Conservation (phyloP, 2,888 invertebrate genomes). For the Mesorhabditis belari region DNA sequence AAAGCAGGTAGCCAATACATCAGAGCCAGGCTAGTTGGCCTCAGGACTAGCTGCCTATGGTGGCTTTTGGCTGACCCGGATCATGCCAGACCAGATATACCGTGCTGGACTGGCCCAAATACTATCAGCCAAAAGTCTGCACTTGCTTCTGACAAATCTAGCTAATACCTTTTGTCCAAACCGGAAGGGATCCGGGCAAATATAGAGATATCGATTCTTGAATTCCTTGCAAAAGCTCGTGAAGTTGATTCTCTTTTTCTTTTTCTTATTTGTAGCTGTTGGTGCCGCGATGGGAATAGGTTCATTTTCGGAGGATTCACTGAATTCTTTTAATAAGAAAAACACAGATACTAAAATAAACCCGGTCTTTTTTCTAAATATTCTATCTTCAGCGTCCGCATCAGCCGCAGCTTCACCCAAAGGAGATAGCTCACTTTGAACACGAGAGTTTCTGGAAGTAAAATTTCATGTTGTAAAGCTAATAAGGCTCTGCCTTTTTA, state of each 20-base stretch:
- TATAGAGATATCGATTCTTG: conserved; percentile 47
- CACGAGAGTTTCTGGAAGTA: neutral
- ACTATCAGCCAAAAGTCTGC: too few species aligned
- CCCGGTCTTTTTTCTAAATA: neutral
- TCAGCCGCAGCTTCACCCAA: neutral
- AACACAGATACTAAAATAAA: too few species aligned
- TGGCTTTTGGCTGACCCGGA: neutral
- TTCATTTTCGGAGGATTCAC: neutral
- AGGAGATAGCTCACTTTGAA: neutral
- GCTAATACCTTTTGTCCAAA: conserved; percentile 38
- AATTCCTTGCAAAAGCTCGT: conserved; percentile 41
- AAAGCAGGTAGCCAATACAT: too few species aligned
- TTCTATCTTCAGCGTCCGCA: neutral
- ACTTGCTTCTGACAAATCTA: too few species aligned
- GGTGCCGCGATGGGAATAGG: neutral
- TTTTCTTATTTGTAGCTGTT: conserved; percentile 2
- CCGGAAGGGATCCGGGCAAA: conserved; percentile 46
- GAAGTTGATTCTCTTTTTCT: conserved; percentile 19
- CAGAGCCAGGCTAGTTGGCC: too few species aligned
- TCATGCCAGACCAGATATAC: neutral
- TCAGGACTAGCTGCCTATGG: too few species aligned
- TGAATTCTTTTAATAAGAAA: too few species aligned
- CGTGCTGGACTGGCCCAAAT: too few species aligned
- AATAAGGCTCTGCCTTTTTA: neutral
- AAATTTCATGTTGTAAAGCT: neutral